These are phyloP conservation scores for Pyrrhia umbra DNA, from an alignment of 2,888 invertebrate species.

Conservation along the genomic window DNA sequence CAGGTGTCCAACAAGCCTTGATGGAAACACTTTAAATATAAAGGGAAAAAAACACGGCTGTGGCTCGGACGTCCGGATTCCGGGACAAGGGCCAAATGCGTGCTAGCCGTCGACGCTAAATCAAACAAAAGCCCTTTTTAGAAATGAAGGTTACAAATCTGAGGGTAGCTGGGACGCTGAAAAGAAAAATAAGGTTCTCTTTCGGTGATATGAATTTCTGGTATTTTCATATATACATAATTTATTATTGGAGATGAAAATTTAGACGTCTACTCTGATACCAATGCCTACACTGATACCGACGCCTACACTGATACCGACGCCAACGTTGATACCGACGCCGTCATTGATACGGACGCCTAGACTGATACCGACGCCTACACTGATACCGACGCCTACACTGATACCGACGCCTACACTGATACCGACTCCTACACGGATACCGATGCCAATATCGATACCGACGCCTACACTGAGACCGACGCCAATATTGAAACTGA, in stretches of 20 bases:
- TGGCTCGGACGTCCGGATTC: constrained; percentile 35
- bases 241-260: constrained; percentile 51
- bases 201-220: constrained; percentile 44
- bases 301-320: too few species aligned
- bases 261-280: constrained; percentile 3
- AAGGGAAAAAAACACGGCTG: constrained; percentile 41
- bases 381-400: too few species aligned
- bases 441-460: too few species aligned
- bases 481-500: too few species aligned
- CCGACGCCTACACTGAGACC: too few species aligned
- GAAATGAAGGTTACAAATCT: constrained; percentile 60
- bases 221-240: constrained; percentile 54
- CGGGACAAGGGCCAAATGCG: constrained; percentile 50
- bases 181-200: constrained; percentile 50
- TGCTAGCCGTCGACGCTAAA: constrained; percentile 60
- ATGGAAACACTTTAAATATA: constrained; percentile 52
- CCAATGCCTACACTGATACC: too few species aligned
- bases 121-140: constrained; percentile 62
- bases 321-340: too few species aligned
- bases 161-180: constrained; percentile 27
- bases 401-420: too few species aligned
- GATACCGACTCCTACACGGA: too few species aligned
- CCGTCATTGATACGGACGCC: too few species aligned
- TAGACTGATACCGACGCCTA: too few species aligned
- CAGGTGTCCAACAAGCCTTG: constrained; percentile 55